A percentile compares a stretch with the other conserved stretches of the same genome.
phyloP scores from a whole-genome alignment of 2,888 invertebrate genomes.

The Cerastis rubricosa region DNA sequence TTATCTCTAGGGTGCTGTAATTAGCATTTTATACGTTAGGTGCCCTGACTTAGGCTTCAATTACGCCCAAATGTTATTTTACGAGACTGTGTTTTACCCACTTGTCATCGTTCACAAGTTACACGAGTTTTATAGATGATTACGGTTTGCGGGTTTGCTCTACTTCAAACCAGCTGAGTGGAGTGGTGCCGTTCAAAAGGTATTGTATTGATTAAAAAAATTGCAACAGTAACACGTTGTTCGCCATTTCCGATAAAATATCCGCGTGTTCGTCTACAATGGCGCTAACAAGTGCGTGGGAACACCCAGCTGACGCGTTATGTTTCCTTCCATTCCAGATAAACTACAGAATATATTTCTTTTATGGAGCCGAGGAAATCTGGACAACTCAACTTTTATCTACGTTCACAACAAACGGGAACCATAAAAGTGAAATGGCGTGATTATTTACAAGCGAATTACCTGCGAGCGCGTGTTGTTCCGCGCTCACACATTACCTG shows the following conservation, averaged over 20 bases:
- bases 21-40: conserved; percentile 48
- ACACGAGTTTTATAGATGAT: conserved; percentile 9
- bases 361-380: conserved; percentile 48
- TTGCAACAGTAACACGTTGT: conserved; percentile 38
- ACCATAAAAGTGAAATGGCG: conserved; percentile 53
- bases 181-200: background rate
- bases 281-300: conserved; percentile 34
- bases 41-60: conserved; percentile 28
- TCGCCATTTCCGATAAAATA: conserved; percentile 52
- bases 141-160: background rate
- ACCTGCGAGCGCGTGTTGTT: conserved; percentile 53
- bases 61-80: conserved; percentile 44
- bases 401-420: conserved; percentile 44
- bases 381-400: conserved; percentile 54
- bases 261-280: conserved; percentile 34
- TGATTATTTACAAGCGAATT: conserved; percentile 64
- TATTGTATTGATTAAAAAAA: conserved; percentile 42
- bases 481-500: conserved; percentile 51
- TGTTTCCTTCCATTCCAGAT: conserved; percentile 32
- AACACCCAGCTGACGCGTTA: conserved; percentile 44
- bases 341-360: conserved; percentile 43
- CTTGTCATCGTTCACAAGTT: conserved; percentile 21
- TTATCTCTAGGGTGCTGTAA: conserved; percentile 48
- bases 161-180: background rate
- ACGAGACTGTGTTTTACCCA: conserved; percentile 17